Percentiles rank a stretch among this genome's conserved stretches.
Conservation (phyloP, 2,888 invertebrate genomes). For the Acrocera orbiculus region DNA sequence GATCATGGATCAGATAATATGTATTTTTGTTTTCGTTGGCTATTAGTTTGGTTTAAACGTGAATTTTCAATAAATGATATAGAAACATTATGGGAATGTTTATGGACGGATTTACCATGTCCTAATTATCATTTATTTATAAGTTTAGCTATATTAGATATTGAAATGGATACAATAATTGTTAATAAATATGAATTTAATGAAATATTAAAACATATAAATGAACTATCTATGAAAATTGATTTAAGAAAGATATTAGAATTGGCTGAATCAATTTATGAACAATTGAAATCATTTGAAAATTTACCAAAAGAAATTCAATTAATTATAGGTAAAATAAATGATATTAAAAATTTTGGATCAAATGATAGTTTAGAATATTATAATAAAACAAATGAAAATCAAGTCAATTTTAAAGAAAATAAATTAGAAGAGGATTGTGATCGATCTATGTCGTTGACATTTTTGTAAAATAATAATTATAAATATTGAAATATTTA, state of each 20-base stretch:
- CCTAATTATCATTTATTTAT: slow-evolving; percentile 89
- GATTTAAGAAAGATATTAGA: slow-evolving; percentile 66
- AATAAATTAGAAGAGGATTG: slow-evolving; percentile 29
- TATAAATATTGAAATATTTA: too few species aligned
- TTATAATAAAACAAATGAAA: slow-evolving; percentile 20
- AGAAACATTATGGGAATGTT: slow-evolving; percentile 84
- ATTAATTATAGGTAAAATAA: slow-evolving; percentile 47
- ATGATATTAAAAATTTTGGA: slow-evolving; percentile 15
- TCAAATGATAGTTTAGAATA: slow-evolving; percentile 29
- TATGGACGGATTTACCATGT: slow-evolving; percentile 92
- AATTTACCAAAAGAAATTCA: slow-evolving; percentile 55
- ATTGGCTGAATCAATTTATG: slow-evolving; percentile 81
- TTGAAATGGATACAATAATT: slow-evolving; percentile 73
- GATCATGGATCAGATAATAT: slow-evolving; percentile 56
- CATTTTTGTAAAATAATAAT: slow-evolving; percentile 16
- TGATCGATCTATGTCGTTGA: slow-evolving; percentile 25
- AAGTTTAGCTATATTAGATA: slow-evolving; percentile 81
- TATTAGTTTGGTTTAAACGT: slow-evolving; percentile 87
- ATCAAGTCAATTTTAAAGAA: slow-evolving; percentile 23
- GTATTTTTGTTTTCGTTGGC: slow-evolving; percentile 98
- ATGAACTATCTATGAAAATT: slow-evolving; percentile 78
- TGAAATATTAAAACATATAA: slow-evolving; percentile 92
- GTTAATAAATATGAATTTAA: slow-evolving; percentile 86
- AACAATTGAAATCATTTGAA: slow-evolving; percentile 59
- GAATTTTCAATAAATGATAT: slow-evolving; percentile 79